phyloP scores from a whole-genome alignment of 2,113 vertebrate species.

The Indicator maculatus region DNA sequence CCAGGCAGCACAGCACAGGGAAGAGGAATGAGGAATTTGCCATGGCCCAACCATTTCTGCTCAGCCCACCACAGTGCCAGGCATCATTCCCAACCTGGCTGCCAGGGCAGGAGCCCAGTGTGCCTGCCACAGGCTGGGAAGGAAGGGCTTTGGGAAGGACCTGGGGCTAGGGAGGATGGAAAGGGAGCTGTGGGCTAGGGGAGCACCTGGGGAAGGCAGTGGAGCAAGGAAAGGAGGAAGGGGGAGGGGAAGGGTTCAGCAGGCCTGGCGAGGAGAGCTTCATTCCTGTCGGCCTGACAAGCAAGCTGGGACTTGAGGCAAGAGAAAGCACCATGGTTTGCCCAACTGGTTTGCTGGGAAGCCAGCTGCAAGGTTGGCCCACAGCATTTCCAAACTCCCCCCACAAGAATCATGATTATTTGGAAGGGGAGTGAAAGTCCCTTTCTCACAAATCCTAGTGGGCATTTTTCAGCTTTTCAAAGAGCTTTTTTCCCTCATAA shows the following conservation, averaged over 20 bases:
- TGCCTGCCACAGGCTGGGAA: fast-evolving
- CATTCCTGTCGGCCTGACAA: background rate
- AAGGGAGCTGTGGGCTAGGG: background rate
- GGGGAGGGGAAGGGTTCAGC: slow-evolving; percentile 8
- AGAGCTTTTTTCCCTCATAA: background rate
- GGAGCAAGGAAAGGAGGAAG: background rate
- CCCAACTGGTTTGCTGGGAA: slow-evolving; percentile 43
- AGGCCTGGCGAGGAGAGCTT: background rate
- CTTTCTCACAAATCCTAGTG: background rate
- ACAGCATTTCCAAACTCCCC: background rate
- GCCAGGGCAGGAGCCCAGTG: background rate
- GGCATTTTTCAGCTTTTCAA: background rate
- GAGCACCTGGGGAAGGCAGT: fast-evolving
- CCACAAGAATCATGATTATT: fast-evolving
- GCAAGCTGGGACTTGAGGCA: slow-evolving; percentile 24
- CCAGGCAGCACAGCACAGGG: slow-evolving; percentile 59
- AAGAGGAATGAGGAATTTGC: slow-evolving; percentile 51
- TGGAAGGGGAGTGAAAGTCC: background rate
- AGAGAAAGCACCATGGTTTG: background rate
- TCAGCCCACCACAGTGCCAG: background rate
- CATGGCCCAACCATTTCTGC: background rate
- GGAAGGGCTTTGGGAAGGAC: background rate
- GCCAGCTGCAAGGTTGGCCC: background rate
- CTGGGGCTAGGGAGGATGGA: background rate
- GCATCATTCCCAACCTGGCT: background rate